Base-by-base conservation (phyloP, 2,113 vertebrate species). In the Sinosuthora webbiana region DNA sequence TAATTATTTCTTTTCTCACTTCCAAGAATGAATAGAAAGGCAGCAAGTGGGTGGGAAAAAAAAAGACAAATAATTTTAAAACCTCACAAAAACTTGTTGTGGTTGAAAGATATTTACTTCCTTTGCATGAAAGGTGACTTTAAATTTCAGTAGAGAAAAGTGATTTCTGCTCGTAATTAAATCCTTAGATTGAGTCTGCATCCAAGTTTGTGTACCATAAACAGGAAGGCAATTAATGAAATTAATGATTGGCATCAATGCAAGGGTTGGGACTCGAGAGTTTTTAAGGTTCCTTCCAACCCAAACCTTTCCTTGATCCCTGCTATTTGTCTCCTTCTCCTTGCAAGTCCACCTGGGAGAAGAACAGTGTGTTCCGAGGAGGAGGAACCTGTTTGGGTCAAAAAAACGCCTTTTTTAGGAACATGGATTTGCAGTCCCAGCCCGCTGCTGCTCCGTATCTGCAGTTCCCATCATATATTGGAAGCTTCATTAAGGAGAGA, bases 111-210 rank as follows among this genome's bases (percentile, higher is more conserved):
- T 44, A 52, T 63, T 93, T 78, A 15, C 33, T 87, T 45, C 60
- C 13, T 68, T 74, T 67, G 37, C 56, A 3, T 30, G 39, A 60
- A 70, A 77, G 50, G 44, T 24, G 35, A 67, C 41, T 37, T 81
- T 15, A 81, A 55, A 17, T 59, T 69, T 74, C 59, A 37, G 49
- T 8, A 60, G 57, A 69, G n/a, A 64, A 82, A 88, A 92, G 56
- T 69, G 23, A 83, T 80, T 88, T 81, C 56, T 94, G 83, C 49
- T 75, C 5, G 4, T 64, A 88, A 92, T 96, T 90, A 92, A 94
- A 86, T 91, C 60, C 23, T 80, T 81, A 83, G 56, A 64, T 64
- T 80, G 60, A 87, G 59, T 17, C 42, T 88, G 59, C 59, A 39
- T 62, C 71, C 50, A 79, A n/a, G 71, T 85, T 95, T 93, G 39